Percentiles rank a stretch among this genome's conserved stretches.
Conservation (phyloP, 2,113 vertebrate species). For the Caretta caretta region DNA sequence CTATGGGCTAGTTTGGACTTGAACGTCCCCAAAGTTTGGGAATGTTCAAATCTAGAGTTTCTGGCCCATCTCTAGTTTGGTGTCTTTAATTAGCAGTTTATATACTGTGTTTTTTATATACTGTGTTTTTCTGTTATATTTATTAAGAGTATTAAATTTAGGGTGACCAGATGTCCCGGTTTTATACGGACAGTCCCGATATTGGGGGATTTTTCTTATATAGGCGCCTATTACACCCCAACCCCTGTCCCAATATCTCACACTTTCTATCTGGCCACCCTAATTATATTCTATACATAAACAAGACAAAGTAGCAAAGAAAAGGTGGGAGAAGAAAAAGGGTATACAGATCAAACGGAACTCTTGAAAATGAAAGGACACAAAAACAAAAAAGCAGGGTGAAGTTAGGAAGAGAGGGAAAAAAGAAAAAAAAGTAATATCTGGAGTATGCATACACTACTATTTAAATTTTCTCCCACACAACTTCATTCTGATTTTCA, state of each 20-base stretch:
- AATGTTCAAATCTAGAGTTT: not conserved
- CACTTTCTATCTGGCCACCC: no score
- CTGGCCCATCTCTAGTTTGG: fast-evolving
- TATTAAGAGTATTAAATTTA: not conserved
- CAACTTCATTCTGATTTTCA: not conserved
- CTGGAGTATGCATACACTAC: not conserved
- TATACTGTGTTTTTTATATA: not conserved
- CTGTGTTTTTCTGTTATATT: not conserved
- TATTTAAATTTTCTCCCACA: not conserved
- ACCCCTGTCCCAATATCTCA: no score
- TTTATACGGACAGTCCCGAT: no score
- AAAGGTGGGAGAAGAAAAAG: not conserved
- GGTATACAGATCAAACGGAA: not conserved
- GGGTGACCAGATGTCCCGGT: no score
- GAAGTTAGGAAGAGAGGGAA: not conserved
- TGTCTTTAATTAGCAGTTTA: no score
- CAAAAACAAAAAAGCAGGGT: not conserved
- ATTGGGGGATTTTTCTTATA: no score
- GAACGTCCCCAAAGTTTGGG: not conserved
- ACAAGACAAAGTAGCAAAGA: not conserved
- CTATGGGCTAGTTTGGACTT: not conserved
- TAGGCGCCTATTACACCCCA: no score
- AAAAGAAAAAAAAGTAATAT: not conserved
- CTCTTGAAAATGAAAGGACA: not conserved
- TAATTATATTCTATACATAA: not conserved